Percentiles rank a stretch among this genome's conserved stretches.
These are phyloP conservation scores for Lasius fuliginosus DNA, from an alignment of 2,888 invertebrate species.

Conservation along the genomic window DNA sequence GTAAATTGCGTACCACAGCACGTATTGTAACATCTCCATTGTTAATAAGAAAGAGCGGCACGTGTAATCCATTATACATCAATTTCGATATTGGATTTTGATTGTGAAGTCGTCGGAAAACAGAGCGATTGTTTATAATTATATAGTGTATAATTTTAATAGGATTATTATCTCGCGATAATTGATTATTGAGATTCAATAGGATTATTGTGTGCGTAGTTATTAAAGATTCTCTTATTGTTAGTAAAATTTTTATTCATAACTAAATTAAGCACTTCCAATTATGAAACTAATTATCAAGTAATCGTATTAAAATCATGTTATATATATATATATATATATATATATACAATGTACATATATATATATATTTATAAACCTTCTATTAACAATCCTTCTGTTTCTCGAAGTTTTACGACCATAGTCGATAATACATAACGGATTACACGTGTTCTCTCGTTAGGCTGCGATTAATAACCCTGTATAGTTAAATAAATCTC, in stretches of 20 bases:
- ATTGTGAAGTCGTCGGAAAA: not conserved
- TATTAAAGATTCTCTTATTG: constrained; percentile 12
- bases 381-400: not conserved
- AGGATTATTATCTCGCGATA: not conserved
- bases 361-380: constrained; percentile 24
- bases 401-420: not conserved
- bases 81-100: not conserved
- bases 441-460: constrained; percentile 48
- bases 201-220: not conserved
- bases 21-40: not conserved
- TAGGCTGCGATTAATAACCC: constrained; percentile 27
- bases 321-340: not conserved
- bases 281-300: constrained; percentile 19
- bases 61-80: not conserved
- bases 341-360: not conserved
- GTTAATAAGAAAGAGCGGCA: not conserved
- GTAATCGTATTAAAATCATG: not conserved
- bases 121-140: constrained; percentile 1
- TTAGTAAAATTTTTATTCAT: constrained; percentile 18
- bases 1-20: not conserved
- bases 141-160: constrained; percentile 11
- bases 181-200: constrained; percentile 9
- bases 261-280: constrained; percentile 14
- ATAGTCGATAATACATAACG: not conserved
- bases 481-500: constrained; percentile 42